A percentile compares a stretch with the other conserved stretches of the same genome.
These are phyloP conservation scores for Garrulus glandarius DNA, from an alignment of 2,797 vertebrate species.

Conservation along the genomic window DNA sequence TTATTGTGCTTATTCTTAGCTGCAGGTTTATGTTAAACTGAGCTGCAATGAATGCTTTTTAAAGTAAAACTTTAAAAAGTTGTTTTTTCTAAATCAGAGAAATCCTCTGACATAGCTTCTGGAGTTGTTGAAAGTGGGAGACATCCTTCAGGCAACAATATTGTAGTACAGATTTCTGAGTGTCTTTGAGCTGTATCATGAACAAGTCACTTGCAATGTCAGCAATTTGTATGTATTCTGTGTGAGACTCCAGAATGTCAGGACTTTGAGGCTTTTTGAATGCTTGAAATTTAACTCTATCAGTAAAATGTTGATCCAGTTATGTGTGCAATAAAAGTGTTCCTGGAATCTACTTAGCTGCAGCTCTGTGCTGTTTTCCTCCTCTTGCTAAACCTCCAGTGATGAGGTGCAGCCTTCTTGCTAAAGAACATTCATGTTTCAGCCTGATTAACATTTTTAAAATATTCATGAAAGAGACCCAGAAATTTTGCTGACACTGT, in stretches of 20 bases:
- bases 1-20: neutral
- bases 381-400: neutral
- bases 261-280: neutral
- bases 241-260: neutral
- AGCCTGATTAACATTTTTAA: slow-evolving; percentile 22
- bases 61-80: neutral
- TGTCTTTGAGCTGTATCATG: neutral
- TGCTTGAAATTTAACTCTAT: neutral
- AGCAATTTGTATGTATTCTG: neutral
- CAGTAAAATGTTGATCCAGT: neutral
- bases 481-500: slow-evolving; percentile 30
- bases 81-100: neutral
- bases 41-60: neutral
- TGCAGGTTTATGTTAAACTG: neutral
- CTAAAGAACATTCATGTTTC: neutral
- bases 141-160: neutral
- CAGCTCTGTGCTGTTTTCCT: neutral
- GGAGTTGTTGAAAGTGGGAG: neutral
- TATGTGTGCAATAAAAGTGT: neutral
- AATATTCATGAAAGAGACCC: slow-evolving; percentile 7
- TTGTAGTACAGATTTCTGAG: neutral
- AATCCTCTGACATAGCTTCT: neutral
- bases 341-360: neutral
- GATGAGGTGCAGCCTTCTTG: neutral
- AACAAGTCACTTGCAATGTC: neutral